Evolutionary conservation across 2,113 vertebrate genomes (phyloP), one percentile per base, ranked within the genome.

Genomic region (Junco hyemalis): DNA sequence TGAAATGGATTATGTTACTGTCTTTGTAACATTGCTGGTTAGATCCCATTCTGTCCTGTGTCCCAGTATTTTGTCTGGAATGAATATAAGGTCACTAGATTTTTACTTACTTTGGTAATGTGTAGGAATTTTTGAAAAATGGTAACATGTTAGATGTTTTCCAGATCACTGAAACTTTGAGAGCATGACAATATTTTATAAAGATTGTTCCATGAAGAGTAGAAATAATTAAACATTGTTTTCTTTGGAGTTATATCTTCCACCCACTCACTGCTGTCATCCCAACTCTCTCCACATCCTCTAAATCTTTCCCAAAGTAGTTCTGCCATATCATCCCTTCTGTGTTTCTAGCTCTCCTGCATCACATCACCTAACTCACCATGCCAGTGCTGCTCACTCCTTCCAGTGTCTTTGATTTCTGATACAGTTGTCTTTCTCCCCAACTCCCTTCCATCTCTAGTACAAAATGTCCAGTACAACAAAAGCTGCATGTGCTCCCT

Each of bases 11-110:
- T 94, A 54, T 68, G 31, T 51, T 86, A 51, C 50, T 76, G 50
- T 88, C 79, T 95, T 85, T 76, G 51, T 89, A 80, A 69, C 81
- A 15, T 92, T 90, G 66, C 87, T 93, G 79, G 71, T 92, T 92
- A 86, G 64, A 80, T 80, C 26, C 57, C 26, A 36, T 92, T 88
- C 56, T 66, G 24, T 73, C 91, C 57, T 59, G 47, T 72, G 81
- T 44, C 25, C 31, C 28, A 68, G 56, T 80, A 60, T 86, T 93
- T 92, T 88, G 56, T 78, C 71, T 78, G 56, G 60, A 88, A 78
- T 5, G 0, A 85, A 86, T 74, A n/a, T 12, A 59, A 65, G 35
- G 77, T 81, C 57, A 40, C 42, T 61, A 78, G 74, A 24, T 61
- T 80, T 92, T 90, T 81, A 88, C 59, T 87, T 81, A 35, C 10